These are phyloP conservation scores for Pelecanoides urinatrix DNA, from an alignment of 2,113 vertebrate genomes.

Conservation along the genomic window DNA sequence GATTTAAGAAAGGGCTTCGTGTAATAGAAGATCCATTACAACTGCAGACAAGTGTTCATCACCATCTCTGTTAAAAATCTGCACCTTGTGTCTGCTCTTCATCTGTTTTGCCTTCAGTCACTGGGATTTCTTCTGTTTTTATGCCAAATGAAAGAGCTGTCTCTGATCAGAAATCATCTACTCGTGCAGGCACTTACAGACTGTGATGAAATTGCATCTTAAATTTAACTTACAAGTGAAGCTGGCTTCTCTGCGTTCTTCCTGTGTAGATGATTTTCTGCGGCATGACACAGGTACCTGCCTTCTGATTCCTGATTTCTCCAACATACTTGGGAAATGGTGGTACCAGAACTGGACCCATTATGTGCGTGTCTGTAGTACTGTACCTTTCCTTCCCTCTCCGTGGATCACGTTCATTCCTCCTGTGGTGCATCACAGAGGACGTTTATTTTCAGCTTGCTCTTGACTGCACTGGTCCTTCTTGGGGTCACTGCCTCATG, in stretches of 20 bases:
- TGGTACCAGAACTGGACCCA: background rate
- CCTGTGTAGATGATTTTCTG: background rate
- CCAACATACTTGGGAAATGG: background rate
- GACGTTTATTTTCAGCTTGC: background rate
- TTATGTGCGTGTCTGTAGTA: background rate
- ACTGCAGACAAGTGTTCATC: background rate
- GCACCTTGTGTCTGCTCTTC: background rate
- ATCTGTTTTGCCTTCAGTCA: background rate
- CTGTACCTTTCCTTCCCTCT: background rate
- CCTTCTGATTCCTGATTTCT: background rate
- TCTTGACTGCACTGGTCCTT: background rate
- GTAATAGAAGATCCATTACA: slow-evolving; percentile 4
- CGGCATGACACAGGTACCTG: rapidly evolving
- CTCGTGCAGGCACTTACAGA: background rate
- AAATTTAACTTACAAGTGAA: background rate
- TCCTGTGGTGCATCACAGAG: background rate
- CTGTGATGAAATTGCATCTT: background rate
- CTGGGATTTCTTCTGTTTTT: background rate
- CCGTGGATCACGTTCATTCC: rapidly evolving
- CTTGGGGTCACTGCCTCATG: rapidly evolving
- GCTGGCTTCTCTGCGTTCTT: background rate
- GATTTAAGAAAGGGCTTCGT: background rate
- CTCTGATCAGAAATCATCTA: slow-evolving; percentile 35
- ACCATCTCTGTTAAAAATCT: background rate
- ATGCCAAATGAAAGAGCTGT: background rate